Base-by-base conservation (phyloP, 2,797 vertebrate genomes). In the Cyclura pinguis region DNA sequence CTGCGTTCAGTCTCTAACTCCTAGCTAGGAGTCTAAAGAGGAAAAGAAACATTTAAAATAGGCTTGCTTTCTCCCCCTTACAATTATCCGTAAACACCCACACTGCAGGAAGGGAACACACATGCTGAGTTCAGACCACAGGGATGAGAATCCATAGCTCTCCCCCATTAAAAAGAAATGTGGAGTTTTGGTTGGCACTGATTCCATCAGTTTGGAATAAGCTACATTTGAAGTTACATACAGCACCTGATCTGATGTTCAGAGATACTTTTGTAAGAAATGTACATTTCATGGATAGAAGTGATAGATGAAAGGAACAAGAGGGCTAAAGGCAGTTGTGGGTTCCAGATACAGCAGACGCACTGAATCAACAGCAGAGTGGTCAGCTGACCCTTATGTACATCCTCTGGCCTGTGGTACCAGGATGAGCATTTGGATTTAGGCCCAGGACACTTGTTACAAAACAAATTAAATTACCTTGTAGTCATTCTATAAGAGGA, bases 401-500 rank as follows among this genome's bases (percentile, higher is more conserved):
- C 16, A 62, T 4, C 59, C 59, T 1, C 59, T 52, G 20, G 16
- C 59, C 59, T 62, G 59, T 18, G 20, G 7, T 69, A 69, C 29
- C 32, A 2, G 8, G 67, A 69, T 8, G 29, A 29, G 9, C 67
- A 32, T 12, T 69, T 69, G 9, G 67, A 32, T 69, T 29, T 69
- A 32, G 67, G 67, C 67, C 67, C 24, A 69, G 24, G 12, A 29
- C 9, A 69, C 59, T 67, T 47, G 82, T 67, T 67, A 67, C 24
- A 67, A 84, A 84, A 13, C 64, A 42, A 67, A 16, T 84, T 12
- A 84, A 84, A 84, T 84, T 42, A 47, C 27, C 14, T 64, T 32
- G 47, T 7, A 94, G 91, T 94, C 94, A 89, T 85, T 74, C 52
- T 35, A 27, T 20, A 29, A 42, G 72, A n/a, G n/a, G 47, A 47